These are phyloP conservation scores for Cynoglossus semilaevis DNA, from an alignment of 2,113 vertebrate species.

Conservation along the genomic window DNA sequence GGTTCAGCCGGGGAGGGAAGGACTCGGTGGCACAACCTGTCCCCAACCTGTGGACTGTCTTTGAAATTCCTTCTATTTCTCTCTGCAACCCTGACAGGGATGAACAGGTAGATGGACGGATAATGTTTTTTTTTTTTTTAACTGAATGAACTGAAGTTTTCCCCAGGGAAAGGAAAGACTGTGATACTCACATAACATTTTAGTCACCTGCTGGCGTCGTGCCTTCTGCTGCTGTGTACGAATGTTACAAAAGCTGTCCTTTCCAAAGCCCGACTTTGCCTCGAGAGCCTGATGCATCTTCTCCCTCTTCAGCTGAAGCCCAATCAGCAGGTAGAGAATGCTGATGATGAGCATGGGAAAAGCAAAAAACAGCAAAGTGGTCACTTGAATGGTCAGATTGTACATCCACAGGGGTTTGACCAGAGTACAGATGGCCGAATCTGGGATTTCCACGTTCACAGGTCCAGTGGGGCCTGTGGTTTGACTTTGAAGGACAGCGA, in stretches of 20 bases:
- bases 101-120: too few species aligned
- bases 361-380: constrained; percentile 87
- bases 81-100: too few species aligned
- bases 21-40: too few species aligned
- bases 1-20: too few species aligned
- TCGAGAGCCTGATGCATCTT: constrained; percentile 75
- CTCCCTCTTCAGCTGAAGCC: constrained; percentile 83
- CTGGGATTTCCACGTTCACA: constrained; percentile 57
- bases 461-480: constrained; percentile 42
- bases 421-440: constrained; percentile 80
- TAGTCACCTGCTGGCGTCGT: constrained; percentile 86
- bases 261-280: constrained; percentile 46
- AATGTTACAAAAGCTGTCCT: constrained; percentile 53
- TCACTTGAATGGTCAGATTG: constrained; percentile 87
- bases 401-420: constrained; percentile 82
- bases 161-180: neutral
- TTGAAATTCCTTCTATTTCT: too few species aligned
- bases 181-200: constrained; percentile 92
- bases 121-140: too few species aligned
- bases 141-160: too few species aligned
- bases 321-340: constrained; percentile 87
- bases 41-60: too few species aligned
- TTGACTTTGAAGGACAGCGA: constrained; percentile 64
- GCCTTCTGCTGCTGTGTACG: constrained; percentile 71
- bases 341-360: constrained; percentile 90